Percentiles rank a stretch among this genome's conserved stretches.
Conservation (phyloP, 2,797 vertebrate species). For the Betta splendens region DNA sequence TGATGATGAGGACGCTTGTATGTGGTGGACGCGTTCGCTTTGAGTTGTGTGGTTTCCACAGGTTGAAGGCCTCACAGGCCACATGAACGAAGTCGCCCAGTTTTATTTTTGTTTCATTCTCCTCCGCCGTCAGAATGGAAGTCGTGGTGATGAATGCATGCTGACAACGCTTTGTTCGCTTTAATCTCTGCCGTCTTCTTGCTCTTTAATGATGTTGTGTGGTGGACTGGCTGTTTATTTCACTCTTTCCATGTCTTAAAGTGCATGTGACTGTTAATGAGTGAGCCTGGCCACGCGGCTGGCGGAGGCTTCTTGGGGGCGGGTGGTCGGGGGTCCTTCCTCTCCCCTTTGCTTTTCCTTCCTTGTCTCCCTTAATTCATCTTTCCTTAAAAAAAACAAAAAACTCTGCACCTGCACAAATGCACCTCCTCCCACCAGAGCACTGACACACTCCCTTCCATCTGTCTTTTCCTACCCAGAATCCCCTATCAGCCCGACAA, state of each 20-base stretch:
- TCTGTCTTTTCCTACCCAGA: constrained; percentile 99
- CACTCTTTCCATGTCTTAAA: constrained; percentile 30
- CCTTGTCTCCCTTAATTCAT: constrained; percentile 81
- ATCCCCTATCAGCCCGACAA: constrained; percentile 88
- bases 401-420: constrained; percentile 77
- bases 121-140: constrained; percentile 12
- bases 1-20: constrained; percentile 34
- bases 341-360: constrained; percentile 76
- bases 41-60: constrained; percentile 18
- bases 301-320: constrained; percentile 25
- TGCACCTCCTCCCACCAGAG: constrained; percentile 85
- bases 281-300: constrained; percentile 22
- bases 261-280: constrained; percentile 58
- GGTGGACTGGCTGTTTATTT: constrained; percentile 24
- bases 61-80: constrained; percentile 13
- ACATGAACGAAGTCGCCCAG: constrained; percentile 18
- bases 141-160: constrained; percentile 49
- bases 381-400: constrained; percentile 71
- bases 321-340: constrained; percentile 60
- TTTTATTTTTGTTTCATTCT: constrained; percentile 20
- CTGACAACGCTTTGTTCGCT: constrained; percentile 36
- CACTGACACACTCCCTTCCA: constrained; percentile 97
- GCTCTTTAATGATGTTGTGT: constrained; percentile 31
- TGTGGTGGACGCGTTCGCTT: constrained; percentile 28
- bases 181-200: constrained; percentile 29